Evolutionary conservation across 1,140 invertebrate species (phyloP), one percentile per base, ranked within the genome.

Genomic region (Bombus affinis): DNA sequence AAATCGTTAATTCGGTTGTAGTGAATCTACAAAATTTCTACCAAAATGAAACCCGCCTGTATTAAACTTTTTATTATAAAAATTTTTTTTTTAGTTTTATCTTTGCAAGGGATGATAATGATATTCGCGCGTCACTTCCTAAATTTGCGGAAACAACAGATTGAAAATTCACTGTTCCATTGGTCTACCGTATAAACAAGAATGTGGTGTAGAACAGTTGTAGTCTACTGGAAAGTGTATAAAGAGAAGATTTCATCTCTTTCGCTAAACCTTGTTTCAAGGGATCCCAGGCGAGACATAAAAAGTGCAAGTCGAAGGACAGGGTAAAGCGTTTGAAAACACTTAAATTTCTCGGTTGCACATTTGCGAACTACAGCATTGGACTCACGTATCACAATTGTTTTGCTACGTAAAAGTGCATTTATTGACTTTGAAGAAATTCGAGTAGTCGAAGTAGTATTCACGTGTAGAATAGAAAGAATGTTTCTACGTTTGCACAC

Each of bases 211-310:
- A 25, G 37, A 81, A 59, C 68, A 72, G 32, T 73, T 35, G 53
- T 53, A 28, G 70, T 42, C 13, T 32, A n/a, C 39, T 9, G 12
- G 47, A n/a, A 28, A 13, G n/a, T 15, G 66, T 42, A 72, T n/a
- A 59, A 59, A 57, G 68, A 28, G 44, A 37, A 71, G 47, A 72
- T 72, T 81, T 72, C 47, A 57, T 81, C 71, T 25, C 53, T 35
- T 12, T 12, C 59, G 68, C n/a, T 13, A 39, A 39, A 59, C n/a
- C 6, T 39, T 12, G 15, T 37, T 72, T 8, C n/a, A 28, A 42
- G 47, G 53, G 47, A 59, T 39, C 25, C n/a, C 6, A 6, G 3
- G 18, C 35, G 32, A 22, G 35, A 37, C 8, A n/a, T 59, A 47
- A 42, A 32, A 28, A 73, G 70, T 62, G 70, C 4, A 47, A 42